Evolutionary conservation across 2,888 invertebrate species (phyloP).

Genomic region (Torymus aiolomorphi): DNA sequence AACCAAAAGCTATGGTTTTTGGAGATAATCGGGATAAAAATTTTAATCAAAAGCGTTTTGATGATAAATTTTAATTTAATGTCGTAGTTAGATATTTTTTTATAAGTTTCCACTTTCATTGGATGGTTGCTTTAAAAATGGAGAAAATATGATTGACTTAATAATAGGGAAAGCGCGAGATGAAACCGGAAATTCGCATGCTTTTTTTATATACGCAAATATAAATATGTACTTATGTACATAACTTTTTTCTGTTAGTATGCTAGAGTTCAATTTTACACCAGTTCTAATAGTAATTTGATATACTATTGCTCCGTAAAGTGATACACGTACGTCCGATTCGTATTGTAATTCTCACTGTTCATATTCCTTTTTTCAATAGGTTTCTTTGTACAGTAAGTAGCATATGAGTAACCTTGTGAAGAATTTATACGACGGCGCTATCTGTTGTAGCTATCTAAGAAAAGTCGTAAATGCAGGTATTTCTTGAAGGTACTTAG

Average conservation of each 20-base stretch:
- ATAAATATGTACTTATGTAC: slow-evolving; percentile 39
- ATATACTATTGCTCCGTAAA: slow-evolving; percentile 22
- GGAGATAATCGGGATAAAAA: no score
- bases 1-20: no score
- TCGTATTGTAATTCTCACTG: slow-evolving; percentile 10
- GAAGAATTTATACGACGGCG: slow-evolving; percentile 8
- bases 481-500: not conserved
- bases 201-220: not conserved
- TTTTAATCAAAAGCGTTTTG: no score
- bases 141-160: not conserved
- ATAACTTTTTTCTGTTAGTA: slow-evolving; percentile 23
- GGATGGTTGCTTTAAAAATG: no score
- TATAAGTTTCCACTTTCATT: slow-evolving; percentile 11
- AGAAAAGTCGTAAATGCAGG: slow-evolving; percentile 9
- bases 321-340: not conserved
- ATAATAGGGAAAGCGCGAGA: not conserved
- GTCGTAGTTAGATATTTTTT: not conserved
- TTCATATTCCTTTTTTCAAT: slow-evolving; percentile 16
- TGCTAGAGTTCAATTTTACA: slow-evolving; percentile 5
- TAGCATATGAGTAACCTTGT: slow-evolving; percentile 3
- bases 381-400: slow-evolving; percentile 14
- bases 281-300: slow-evolving; percentile 1
- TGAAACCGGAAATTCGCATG: not conserved
- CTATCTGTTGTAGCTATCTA: slow-evolving; percentile 1
- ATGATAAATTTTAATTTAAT: no score